Evolutionary conservation across 2,888 invertebrate genomes (phyloP).

Genomic region (Melinaea marsaeus): DNA sequence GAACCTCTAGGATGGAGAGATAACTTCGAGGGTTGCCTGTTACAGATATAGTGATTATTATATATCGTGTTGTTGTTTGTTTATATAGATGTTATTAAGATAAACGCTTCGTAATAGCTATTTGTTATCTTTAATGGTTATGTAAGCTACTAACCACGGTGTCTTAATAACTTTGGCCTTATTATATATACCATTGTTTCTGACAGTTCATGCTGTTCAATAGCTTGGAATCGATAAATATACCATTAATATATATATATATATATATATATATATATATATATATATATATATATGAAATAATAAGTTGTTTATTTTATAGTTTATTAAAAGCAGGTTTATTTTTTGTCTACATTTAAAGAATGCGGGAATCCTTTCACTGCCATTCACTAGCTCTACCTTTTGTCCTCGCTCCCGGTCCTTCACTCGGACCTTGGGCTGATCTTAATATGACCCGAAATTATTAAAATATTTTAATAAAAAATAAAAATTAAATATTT

Average conservation of each 20-base stretch:
- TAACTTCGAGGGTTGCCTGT: no score
- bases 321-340: not conserved
- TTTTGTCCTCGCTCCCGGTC: not conserved
- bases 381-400: not conserved
- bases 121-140: not conserved
- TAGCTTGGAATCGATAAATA: no score
- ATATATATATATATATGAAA: no score
- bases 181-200: not conserved
- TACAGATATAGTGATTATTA: no score
- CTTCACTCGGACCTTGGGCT: not conserved
- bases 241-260: no score
- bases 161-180: not conserved
- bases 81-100: not conserved
- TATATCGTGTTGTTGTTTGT: not conserved
- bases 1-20: no score
- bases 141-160: not conserved
- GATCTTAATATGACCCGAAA: not conserved
- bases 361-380: slow-evolving; percentile 4
- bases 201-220: no score
- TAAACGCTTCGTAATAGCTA: not conserved
- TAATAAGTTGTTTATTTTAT: not conserved
- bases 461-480: not conserved
- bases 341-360: not conserved
- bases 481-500: not conserved
- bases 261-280: no score